Percentiles rank a stretch among this genome's conserved stretches.
These are phyloP conservation scores for Spermophilus dauricus DNA, from an alignment of 2,113 vertebrate species.

Conservation along the genomic window DNA sequence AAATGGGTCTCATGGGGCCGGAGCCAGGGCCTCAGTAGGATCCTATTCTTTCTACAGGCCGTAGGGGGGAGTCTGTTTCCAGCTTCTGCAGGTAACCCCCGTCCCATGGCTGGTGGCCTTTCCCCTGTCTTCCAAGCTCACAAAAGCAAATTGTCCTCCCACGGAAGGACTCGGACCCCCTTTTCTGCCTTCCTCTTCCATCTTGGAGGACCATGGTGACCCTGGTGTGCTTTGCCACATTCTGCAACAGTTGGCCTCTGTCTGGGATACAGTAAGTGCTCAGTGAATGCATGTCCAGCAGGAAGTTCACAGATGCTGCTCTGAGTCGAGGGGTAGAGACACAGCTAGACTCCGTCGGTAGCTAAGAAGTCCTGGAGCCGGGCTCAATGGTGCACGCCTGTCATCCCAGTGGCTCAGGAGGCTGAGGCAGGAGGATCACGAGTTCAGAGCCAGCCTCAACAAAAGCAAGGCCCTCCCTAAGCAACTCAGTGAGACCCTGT, in stretches of 20 bases:
- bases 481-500: too few species aligned
- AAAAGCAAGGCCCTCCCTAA: too few species aligned
- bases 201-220: neutral
- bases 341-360: neutral
- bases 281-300: neutral
- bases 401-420: too few species aligned
- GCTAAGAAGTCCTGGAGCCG: neutral
- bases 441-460: too few species aligned
- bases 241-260: neutral
- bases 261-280: neutral
- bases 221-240: neutral
- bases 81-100: neutral
- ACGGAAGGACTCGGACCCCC: neutral
- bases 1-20: neutral
- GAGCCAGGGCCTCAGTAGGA: neutral
- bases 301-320: neutral
- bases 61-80: neutral
- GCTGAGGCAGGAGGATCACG: too few species aligned
- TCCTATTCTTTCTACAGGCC: neutral
- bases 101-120: neutral
- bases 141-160: neutral
- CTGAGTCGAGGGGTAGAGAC: neutral
- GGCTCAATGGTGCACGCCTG: too few species aligned
- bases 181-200: neutral
- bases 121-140: neutral